A percentile compares a stretch with the other conserved stretches of the same genome.
These are phyloP conservation scores for Vulpes lagopus DNA, from an alignment of 2,113 vertebrate species.

Conservation along the genomic window DNA sequence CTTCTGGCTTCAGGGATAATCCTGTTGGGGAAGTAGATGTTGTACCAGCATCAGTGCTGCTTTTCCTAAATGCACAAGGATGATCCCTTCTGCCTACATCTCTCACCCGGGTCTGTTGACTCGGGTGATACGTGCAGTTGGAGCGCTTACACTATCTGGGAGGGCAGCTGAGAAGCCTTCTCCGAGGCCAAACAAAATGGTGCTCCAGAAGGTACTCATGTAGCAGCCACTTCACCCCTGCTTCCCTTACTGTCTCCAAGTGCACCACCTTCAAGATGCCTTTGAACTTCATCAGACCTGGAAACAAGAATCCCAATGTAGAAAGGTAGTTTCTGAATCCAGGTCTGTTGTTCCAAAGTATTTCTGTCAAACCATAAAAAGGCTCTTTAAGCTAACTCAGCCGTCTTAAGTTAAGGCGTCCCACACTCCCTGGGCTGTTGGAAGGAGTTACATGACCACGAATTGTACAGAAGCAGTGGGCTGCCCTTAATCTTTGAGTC, in stretches of 20 bases:
- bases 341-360: conserved; percentile 56
- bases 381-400: neutral
- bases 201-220: conserved; percentile 26
- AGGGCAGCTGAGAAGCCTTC: conserved; percentile 44
- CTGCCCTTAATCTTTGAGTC: neutral
- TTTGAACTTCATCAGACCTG: conserved; percentile 66
- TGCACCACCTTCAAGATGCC: conserved; percentile 46
- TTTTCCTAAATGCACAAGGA: neutral
- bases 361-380: conserved; percentile 25
- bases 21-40: neutral
- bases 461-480: neutral
- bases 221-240: conserved; percentile 10
- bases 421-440: neutral
- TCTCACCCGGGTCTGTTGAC: neutral
- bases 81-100: neutral
- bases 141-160: conserved; percentile 1
- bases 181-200: conserved; percentile 41
- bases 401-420: neutral
- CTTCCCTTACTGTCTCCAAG: conserved; percentile 65
- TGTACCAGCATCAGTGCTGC: neutral
- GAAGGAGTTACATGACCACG: neutral
- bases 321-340: conserved; percentile 68
- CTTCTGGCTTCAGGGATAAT: neutral
- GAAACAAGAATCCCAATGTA: conserved; percentile 59
- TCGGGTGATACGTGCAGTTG: neutral